Evolutionary conservation across 1,140 invertebrate genomes (phyloP), one percentile per base, ranked within the genome.

Genomic region (Bemisia tabaci): DNA sequence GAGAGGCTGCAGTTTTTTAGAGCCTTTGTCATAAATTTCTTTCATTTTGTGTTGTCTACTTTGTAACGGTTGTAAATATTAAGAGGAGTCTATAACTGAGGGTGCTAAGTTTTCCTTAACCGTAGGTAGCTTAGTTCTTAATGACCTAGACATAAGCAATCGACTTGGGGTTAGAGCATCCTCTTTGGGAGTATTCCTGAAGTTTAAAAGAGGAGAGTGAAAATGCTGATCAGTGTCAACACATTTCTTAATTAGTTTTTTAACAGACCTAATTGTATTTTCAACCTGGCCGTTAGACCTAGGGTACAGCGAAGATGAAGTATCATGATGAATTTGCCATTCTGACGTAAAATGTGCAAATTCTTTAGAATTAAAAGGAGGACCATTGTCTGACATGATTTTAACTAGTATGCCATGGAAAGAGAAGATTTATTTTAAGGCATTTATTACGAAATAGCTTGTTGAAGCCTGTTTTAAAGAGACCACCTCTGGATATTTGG

Each of bases 331-430:
- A n/a, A n/a, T n/a, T n/a, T n/a, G n/a, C n/a, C n/a, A n/a, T n/a
- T n/a, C n/a, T n/a, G n/a, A n/a, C n/a, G n/a, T n/a, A n/a, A n/a
- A n/a, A n/a, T n/a, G n/a, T n/a, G n/a, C n/a, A n/a, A n/a, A n/a
- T n/a, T n/a, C n/a, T n/a, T n/a, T n/a, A n/a, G n/a, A n/a, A n/a
- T n/a, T n/a, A n/a, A n/a, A n/a, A n/a, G 63, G 64, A 48, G 71
- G 62, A 39, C 71, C 71, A 65, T 75, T 70, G 63, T 79, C 77
- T 1, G 71, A 72, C 1, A 75, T 70, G 2, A 76, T 64, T 27
- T 61, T 48, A 1, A 67, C 65, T 5, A 74, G 75, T 23, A 78
- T 68, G 9, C 75, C 74, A 70, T 71, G 72, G 26, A 59, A 22
- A 33, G 73, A 65, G 70, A 78, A 75, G 11, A 74, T 69, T 22